Conservation (phyloP, 2,888 invertebrate species). For the Drosophila nigricruria region DNA sequence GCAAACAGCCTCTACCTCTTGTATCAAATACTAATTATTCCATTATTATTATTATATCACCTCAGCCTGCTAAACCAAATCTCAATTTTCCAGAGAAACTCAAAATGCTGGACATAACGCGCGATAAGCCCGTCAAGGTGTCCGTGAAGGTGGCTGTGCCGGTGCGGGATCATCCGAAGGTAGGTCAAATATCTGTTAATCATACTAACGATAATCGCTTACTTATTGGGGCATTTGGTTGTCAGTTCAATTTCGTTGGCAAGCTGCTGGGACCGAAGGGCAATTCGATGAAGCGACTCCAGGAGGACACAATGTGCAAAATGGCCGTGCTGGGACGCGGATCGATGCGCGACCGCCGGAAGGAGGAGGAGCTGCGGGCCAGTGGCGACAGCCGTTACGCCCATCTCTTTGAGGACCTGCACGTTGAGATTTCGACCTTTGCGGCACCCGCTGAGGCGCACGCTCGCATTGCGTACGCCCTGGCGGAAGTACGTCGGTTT, state of each 20-base stretch:
- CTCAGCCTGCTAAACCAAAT: neutral
- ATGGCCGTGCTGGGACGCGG: slow-evolving; percentile 97
- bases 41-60: neutral
- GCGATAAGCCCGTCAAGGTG: slow-evolving; percentile 94
- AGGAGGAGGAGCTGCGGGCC: slow-evolving; percentile 96
- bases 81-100: slow-evolving; percentile 85
- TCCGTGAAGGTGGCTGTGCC: slow-evolving; percentile 94
- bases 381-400: slow-evolving; percentile 97
- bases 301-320: slow-evolving; percentile 98
- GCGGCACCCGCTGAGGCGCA: slow-evolving; percentile 96
- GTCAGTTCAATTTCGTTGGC: slow-evolving; percentile 97
- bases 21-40: neutral
- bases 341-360: slow-evolving; percentile 96
- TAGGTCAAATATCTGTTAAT: slow-evolving; percentile 82
- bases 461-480: slow-evolving; percentile 92
- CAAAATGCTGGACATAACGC: slow-evolving; percentile 93
- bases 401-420: slow-evolving; percentile 95
- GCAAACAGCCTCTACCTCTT: too few species aligned
- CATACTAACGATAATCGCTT: slow-evolving; percentile 34
- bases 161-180: slow-evolving; percentile 94
- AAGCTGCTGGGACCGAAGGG: slow-evolving; percentile 97
- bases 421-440: slow-evolving; percentile 96
- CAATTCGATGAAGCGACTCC: slow-evolving; percentile 95
- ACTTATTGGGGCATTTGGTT: slow-evolving; percentile 74
- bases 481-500: slow-evolving; percentile 92